Evolutionary conservation across 2,888 invertebrate species (phyloP).

Genomic region (Isoperla grammatica): DNA sequence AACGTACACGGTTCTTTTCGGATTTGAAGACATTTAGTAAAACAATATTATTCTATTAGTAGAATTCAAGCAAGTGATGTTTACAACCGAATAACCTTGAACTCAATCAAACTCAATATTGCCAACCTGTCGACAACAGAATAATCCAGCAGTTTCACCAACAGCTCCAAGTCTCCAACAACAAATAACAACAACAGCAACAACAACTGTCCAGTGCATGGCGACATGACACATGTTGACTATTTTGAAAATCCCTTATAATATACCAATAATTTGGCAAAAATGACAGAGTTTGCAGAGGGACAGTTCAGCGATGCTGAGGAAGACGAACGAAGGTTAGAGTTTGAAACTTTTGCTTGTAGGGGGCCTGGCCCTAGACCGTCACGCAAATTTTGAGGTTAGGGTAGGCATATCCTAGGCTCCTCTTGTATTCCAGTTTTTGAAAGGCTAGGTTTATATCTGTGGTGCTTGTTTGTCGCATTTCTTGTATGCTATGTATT

Average conservation of each 20-base stretch:
- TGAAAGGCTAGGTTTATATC: too few relatives aligned
- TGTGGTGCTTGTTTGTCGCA: too few relatives aligned
- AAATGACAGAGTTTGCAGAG: constrained; percentile 31
- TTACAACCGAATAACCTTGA: too few relatives aligned
- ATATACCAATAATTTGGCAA: background rate
- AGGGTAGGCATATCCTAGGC: too few relatives aligned
- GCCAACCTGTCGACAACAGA: too few relatives aligned
- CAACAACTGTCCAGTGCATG: background rate
- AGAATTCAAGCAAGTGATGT: background rate
- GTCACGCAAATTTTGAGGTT: background rate
- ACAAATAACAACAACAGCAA: too few relatives aligned
- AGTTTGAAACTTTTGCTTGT: constrained; percentile 8
- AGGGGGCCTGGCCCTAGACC: too few relatives aligned
- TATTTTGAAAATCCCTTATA: background rate
- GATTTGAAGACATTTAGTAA: constrained; percentile 51
- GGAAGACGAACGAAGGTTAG: constrained; percentile 35
- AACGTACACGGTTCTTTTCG: constrained; percentile 77
- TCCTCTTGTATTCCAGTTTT: too few relatives aligned
- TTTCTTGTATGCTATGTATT: too few relatives aligned
- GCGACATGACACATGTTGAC: background rate
- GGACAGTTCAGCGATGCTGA: constrained; percentile 49
- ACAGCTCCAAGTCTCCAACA: too few relatives aligned
- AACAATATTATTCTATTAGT: background rate
- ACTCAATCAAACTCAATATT: too few relatives aligned
- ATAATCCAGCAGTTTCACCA: too few relatives aligned